Evolutionary conservation across 2,113 vertebrate genomes (phyloP).

Genomic region (Ammodramus savannarum): DNA sequence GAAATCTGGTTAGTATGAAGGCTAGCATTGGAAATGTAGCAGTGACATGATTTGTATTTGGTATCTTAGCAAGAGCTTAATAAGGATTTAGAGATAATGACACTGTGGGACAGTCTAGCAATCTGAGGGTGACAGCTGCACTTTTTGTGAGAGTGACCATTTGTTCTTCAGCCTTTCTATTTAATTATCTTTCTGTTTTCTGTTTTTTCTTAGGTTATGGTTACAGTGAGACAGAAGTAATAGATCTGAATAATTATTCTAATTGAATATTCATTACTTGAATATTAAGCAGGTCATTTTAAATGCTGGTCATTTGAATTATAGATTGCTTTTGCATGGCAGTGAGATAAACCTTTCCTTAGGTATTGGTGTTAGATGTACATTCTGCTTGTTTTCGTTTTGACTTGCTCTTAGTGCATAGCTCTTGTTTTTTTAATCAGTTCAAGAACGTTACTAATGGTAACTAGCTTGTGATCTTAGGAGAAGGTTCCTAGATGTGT

Average conservation of each 20-base stretch:
- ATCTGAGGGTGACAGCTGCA: not conserved
- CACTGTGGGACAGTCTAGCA: not conserved
- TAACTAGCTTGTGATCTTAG: not conserved
- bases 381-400: not conserved
- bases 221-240: not conserved
- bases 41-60: not conserved
- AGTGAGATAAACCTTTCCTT: not conserved
- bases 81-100: not conserved
- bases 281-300: not conserved
- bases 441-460: not conserved
- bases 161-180: not conserved
- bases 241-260: not conserved
- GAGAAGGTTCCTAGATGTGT: not conserved
- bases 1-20: not conserved
- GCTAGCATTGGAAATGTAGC: not conserved
- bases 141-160: not conserved
- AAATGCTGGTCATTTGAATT: not conserved
- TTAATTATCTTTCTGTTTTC: not conserved
- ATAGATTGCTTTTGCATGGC: not conserved
- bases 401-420: not conserved
- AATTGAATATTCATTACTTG: not conserved
- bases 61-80: not conserved
- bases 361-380: not conserved
- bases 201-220: not conserved
- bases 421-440: not conserved